phyloP scores from a whole-genome alignment of 2,797 vertebrate genomes.

The Aldrovandia affinis region DNA sequence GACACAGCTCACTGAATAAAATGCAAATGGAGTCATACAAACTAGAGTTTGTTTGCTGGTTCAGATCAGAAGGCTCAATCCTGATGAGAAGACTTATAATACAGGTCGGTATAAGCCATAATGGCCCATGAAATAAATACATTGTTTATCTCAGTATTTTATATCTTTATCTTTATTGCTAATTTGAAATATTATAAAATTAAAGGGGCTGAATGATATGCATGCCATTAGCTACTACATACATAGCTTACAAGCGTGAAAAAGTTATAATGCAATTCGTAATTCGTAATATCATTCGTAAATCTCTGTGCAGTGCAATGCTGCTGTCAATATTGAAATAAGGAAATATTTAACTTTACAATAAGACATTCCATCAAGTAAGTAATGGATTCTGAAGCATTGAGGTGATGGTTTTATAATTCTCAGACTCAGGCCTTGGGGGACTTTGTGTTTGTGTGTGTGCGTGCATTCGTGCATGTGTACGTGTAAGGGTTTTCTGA shows the following conservation, averaged over 20 bases:
- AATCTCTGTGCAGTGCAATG: not conserved
- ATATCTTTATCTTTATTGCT: not conserved
- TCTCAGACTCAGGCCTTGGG: not conserved
- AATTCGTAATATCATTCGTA: not conserved
- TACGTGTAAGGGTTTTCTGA: not conserved
- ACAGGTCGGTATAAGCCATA: not conserved
- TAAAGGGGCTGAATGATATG: not conserved
- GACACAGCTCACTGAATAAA: constrained; percentile 65
- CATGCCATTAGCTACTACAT: no score
- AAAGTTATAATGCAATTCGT: not conserved
- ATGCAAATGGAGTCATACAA: constrained; percentile 66
- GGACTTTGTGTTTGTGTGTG: not conserved
- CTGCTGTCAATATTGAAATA: not conserved
- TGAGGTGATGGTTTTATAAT: no score
- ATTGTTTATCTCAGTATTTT: constrained; percentile 8
- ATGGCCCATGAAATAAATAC: not conserved
- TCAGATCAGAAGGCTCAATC: constrained; percentile 63
- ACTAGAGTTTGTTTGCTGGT: constrained; percentile 61
- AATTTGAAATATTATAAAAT: not conserved
- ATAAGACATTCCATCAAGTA: not conserved
- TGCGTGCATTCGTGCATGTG: not conserved
- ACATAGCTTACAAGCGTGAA: not conserved
- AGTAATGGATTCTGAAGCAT: no score
- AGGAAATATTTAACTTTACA: not conserved
- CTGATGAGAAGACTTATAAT: not conserved